A percentile compares a stretch with the other conserved stretches of the same genome.
These are phyloP conservation scores for Dendrolimus pini DNA, from an alignment of 2,888 invertebrate genomes.

Conservation along the genomic window DNA sequence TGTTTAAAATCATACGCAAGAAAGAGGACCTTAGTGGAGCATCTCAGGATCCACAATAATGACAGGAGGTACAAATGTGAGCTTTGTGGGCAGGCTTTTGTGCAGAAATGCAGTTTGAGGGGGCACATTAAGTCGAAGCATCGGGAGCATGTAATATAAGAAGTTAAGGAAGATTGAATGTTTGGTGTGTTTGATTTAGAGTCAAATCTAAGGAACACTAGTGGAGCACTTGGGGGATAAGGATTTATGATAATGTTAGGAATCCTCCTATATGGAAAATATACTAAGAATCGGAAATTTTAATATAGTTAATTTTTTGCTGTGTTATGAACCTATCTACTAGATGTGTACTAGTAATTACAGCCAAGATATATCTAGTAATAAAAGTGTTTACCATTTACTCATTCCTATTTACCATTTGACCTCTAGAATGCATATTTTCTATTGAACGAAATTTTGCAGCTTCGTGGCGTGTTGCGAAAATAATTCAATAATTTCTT, in stretches of 20 bases:
- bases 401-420: too few species aligned
- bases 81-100: slow-evolving; percentile 26
- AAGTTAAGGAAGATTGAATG: slow-evolving; percentile 22
- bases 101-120: slow-evolving; percentile 20
- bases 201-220: slow-evolving; percentile 21
- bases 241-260: slow-evolving; percentile 19
- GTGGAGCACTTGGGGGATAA: slow-evolving; percentile 15
- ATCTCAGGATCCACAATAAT: slow-evolving; percentile 20
- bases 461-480: too few species aligned
- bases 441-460: too few species aligned
- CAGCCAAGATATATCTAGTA: too few species aligned
- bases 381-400: too few species aligned
- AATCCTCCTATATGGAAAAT: slow-evolving; percentile 30
- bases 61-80: slow-evolving; percentile 27
- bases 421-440: too few species aligned
- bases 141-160: neutral
- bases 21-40: slow-evolving; percentile 19
- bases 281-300: slow-evolving; percentile 8
- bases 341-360: too few species aligned
- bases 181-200: slow-evolving; percentile 23
- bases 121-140: slow-evolving; percentile 13
- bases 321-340: too few species aligned
- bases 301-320: too few species aligned
- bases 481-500: too few species aligned
- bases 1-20: slow-evolving; percentile 25